Percentiles rank a stretch among this genome's conserved stretches.
phyloP scores from a whole-genome alignment of 2,888 invertebrate species.

The Ornithoptera alexandrae region DNA sequence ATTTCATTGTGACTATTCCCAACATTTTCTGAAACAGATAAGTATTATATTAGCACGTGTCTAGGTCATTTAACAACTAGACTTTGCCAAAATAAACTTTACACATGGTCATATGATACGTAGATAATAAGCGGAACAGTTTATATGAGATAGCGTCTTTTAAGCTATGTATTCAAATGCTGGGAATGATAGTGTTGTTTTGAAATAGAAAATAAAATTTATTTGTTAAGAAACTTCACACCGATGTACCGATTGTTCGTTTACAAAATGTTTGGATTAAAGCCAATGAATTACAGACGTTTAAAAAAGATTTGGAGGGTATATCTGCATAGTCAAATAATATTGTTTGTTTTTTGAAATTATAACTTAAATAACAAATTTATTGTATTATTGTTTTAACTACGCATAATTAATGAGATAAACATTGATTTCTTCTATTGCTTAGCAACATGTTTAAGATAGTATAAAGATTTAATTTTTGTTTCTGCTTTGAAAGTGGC shows the following conservation, averaged over 20 bases:
- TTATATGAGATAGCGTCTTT: not conserved
- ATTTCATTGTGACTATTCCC: not conserved
- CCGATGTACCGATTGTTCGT: not conserved
- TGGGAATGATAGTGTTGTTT: not conserved
- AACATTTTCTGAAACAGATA: not conserved
- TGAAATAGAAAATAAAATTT: constrained; percentile 2
- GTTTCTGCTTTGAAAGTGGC: constrained; percentile 16
- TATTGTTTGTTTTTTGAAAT: too few species aligned
- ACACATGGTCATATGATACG: not conserved
- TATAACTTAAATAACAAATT: too few species aligned
- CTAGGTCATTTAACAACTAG: not conserved
- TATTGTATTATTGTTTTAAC: too few species aligned
- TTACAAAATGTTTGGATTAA: not conserved
- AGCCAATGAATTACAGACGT: constrained; percentile 1
- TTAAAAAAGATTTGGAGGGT: not conserved
- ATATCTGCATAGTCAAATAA: too few species aligned
- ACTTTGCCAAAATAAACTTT: not conserved
- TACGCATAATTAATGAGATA: too few species aligned
- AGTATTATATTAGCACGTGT: not conserved
- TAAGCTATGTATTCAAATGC: not conserved
- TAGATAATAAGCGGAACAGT: constrained; percentile 2
- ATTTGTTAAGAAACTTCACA: not conserved
- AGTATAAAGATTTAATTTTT: not conserved
- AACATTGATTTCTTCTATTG: not conserved
- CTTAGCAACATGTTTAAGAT: not conserved